Evolutionary conservation across 2,888 invertebrate species (phyloP), one percentile per base, ranked within the genome.

Genomic region (Tineola bisselliella): DNA sequence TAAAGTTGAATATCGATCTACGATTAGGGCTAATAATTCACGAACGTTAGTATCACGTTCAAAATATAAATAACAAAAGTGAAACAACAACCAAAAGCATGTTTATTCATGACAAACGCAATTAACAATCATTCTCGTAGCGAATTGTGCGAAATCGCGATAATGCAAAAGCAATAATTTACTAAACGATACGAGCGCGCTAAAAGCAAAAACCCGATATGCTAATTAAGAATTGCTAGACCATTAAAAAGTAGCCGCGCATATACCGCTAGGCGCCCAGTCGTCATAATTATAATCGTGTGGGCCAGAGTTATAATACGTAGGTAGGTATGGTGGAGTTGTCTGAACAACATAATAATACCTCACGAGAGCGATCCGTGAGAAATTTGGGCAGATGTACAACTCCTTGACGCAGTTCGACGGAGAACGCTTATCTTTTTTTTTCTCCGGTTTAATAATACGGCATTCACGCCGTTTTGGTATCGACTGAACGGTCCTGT

Each of bases 381-480:
- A 87, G 87, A 87, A 87, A 76, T 87, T 87, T 86, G 81, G 87
- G 87, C 87, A 87, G 87, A 87, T 87, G 87, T 86, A 84, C 86
- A 86, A 84, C 86, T 84, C 79, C 83, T 84, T 82, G 81, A 81
- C 79, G 79, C 78, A 76, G 77, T 76, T 74, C 81, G 79, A 78
- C 80, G 81, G 79, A 75, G 81, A 81, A 73, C 83, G 81, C 80
- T 83, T 83, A 81, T 79, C 76, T 79, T 81, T 81, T 83, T 81
- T 83, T 81, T 74, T 75, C 70, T 70, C 67, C 64, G 71, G 67
- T 74, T 79, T 83, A 80, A 84, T 86, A 86, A 83, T 83, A 83
- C 19, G 58, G 58, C 58, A 58, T 58, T 56, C 56, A 56, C 48
- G 48, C 48, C 76, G 74, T 73, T 79, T 75, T 72, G 72, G 71